Conservation (phyloP, 2,797 vertebrate species). For the Pangasius krempfi region DNA sequence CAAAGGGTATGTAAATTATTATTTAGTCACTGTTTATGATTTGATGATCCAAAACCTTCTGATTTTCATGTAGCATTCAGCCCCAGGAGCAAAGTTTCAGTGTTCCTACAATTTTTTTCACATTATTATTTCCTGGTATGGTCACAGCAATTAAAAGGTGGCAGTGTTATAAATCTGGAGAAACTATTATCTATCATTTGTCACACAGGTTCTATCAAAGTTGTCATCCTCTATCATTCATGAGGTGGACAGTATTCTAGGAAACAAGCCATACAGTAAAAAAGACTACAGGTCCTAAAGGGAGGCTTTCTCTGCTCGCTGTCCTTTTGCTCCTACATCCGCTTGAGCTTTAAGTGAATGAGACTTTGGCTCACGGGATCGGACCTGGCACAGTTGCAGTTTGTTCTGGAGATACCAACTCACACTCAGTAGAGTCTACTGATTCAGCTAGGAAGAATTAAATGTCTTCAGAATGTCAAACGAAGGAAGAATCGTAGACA, state of each 20-base stretch:
- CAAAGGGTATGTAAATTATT: not conserved
- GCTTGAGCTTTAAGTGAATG: conserved; percentile 42
- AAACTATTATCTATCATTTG: conserved; percentile 1
- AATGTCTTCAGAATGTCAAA: conserved; percentile 31
- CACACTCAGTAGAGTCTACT: conserved; percentile 30
- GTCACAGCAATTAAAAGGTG: not conserved
- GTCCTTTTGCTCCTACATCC: conserved; percentile 29
- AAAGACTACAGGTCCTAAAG: conserved; percentile 96
- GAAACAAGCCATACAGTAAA: conserved; percentile 99
- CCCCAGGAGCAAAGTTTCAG: not conserved
- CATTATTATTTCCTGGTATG: not conserved
- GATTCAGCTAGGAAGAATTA: conserved; percentile 15
- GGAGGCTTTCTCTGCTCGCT: not conserved
- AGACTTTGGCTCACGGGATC: conserved; percentile 53
- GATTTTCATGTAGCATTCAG: not conserved
- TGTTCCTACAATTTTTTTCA: not conserved
- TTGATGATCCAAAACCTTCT: not conserved
- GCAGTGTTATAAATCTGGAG: not conserved
- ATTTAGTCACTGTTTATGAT: not conserved
- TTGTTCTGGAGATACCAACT: conserved; percentile 41
- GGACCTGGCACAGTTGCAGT: conserved; percentile 29
- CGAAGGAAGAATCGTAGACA: conserved; percentile 30
- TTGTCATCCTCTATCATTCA: conserved; percentile 94
- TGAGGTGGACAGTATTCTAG: conserved; percentile 98
- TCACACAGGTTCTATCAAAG: conserved; percentile 92